Evolutionary conservation across 1,140 invertebrate species (phyloP).

Genomic region (Drosophila parvula): DNA sequence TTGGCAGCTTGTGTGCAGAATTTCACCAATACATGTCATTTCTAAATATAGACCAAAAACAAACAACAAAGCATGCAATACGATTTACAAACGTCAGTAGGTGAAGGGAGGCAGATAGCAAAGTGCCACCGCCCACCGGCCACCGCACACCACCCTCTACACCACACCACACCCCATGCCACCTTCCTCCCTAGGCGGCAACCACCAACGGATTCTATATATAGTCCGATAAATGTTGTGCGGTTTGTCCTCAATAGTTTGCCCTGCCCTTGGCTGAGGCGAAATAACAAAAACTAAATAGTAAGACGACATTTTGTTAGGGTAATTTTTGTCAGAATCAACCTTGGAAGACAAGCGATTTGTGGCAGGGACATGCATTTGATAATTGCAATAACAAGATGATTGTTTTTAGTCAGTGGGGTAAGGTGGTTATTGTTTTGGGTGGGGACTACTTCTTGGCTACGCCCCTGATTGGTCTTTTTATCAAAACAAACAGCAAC

Average conservation of each 20-base stretch:
- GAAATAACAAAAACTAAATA: constrained; percentile 31
- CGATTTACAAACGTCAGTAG: constrained; percentile 70
- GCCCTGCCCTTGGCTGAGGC: constrained; percentile 22
- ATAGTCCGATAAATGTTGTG: constrained; percentile 55
- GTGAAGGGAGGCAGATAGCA: constrained; percentile 8
- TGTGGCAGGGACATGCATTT: constrained; percentile 19
- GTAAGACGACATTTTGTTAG: constrained; percentile 28
- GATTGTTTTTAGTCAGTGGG: constrained; percentile 19
- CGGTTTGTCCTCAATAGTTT: constrained; percentile 48
- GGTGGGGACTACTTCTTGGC: not conserved
- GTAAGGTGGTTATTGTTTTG: not conserved
- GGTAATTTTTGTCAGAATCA: constrained; percentile 27
- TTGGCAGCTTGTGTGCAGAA: constrained; percentile 69
- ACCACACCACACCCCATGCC: not conserved
- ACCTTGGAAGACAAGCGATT: constrained; percentile 48
- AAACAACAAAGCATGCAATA: constrained; percentile 70
- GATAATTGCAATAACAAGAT: constrained; percentile 52
- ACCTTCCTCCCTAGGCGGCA: constrained; percentile 11
- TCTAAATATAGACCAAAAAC: constrained; percentile 69
- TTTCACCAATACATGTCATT: constrained; percentile 68
- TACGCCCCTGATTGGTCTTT: constrained; percentile 4
- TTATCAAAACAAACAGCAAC: constrained; percentile 27
- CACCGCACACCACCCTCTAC: not conserved
- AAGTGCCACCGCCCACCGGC: constrained; percentile 12
- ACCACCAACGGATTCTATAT: constrained; percentile 58